Evolutionary conservation across 2,113 vertebrate genomes (phyloP).

Genomic region (Muntiacus reevesi): DNA sequence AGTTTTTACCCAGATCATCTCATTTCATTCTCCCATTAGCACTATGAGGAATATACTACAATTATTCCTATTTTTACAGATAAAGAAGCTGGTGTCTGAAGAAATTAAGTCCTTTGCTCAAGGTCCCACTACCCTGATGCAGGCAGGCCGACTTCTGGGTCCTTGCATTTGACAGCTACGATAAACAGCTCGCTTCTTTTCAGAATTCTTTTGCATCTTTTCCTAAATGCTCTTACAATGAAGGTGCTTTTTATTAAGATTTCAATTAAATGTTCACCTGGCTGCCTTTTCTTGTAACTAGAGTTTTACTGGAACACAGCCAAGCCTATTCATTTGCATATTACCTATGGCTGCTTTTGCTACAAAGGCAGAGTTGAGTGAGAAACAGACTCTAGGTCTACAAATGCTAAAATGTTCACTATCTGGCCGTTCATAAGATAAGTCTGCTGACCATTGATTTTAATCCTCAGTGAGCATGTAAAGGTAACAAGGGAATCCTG

Average conservation of each 20-base stretch:
- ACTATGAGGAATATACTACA: background rate
- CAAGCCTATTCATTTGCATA: background rate
- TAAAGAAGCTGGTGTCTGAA: background rate
- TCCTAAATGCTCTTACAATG: background rate
- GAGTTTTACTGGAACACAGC: background rate
- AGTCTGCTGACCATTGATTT: background rate
- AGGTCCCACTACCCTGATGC: background rate
- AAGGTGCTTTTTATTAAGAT: background rate
- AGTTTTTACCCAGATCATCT: background rate
- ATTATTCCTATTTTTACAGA: background rate
- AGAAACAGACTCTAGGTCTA: background rate
- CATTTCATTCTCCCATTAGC: background rate
- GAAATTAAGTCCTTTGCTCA: background rate
- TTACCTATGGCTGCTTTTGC: background rate
- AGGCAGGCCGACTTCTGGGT: background rate
- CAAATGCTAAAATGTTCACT: background rate
- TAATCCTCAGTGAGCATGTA: background rate
- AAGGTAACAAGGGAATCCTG: background rate
- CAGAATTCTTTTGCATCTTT: background rate
- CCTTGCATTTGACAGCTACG: background rate
- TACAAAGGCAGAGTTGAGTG: background rate
- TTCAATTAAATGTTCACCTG: background rate
- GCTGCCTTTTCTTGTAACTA: background rate
- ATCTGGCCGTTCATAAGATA: background rate
- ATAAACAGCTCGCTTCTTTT: background rate